Evolutionary conservation across 2,113 vertebrate species (phyloP), one percentile per base, ranked within the genome.

Genomic region (Ageneiosus marmoratus): DNA sequence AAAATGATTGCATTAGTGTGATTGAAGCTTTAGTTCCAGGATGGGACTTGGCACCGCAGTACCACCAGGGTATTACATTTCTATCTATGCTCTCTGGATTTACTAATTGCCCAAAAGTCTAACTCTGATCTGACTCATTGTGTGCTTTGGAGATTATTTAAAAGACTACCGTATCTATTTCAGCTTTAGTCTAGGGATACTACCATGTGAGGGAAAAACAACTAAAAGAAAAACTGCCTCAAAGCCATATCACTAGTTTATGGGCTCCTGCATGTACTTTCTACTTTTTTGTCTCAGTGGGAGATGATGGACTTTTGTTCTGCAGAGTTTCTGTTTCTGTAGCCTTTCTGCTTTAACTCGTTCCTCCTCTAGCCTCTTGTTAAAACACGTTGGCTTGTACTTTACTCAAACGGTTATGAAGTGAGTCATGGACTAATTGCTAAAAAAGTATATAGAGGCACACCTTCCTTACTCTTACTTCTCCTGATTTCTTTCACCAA

Each of bases 341-440:
- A 18, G 18, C 32, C 18, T 16, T 37, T 29, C 32, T 37, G 32
- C 12, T 37, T n/a, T n/a, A n/a, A n/a, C 32, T 67, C 20, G 9
- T 60, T 81, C 18, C n/a, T 48, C 20, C 24, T 81, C 3, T 12
- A 62, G 27, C 70, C 29, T 62, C 70, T n/a, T 50, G 70, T 82
- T 75, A 62, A 75, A 75, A 82, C 80, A 34, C 51, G 70, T 44
- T 37, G 56, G 27, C 34, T 75, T 75, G 63, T n/a, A 29, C 53
- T 24, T 44, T 41, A 46, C 22, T 46, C 53, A 13, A 27, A 46
- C 55, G 18, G 32, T 80, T 34, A 44, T 29, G n/a, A 46, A 20
- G 11, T 62, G 53, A 75, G 27, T 82, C 70, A 75, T 29, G 13
- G 67, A 7, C 70, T 62, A 7, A 60, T 48, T 60, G 67, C 69